Evolutionary conservation across 2,113 vertebrate species (phyloP).

Genomic region (Aphelocoma coerulescens): DNA sequence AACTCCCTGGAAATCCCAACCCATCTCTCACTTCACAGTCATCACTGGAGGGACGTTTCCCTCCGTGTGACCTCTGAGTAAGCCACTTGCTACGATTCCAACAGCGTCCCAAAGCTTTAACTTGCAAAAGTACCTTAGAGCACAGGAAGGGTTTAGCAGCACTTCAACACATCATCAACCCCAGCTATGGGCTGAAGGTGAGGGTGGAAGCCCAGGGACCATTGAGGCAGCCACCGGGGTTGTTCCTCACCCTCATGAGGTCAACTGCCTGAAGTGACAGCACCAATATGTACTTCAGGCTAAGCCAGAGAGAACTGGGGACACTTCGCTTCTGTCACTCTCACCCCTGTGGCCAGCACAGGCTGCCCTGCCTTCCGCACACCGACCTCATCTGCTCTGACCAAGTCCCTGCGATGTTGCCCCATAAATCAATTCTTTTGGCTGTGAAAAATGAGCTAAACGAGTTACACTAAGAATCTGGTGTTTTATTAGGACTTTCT

Average conservation of each 20-base stretch:
- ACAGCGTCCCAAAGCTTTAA: neutral
- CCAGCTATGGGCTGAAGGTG: neutral
- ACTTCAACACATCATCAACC: neutral
- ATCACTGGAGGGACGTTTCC: neutral
- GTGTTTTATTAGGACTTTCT: conserved; percentile 61
- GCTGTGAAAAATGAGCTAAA: conserved; percentile 63
- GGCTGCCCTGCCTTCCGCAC: neutral
- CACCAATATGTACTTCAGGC: accelerated
- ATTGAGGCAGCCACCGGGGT: neutral
- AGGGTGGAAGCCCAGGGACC: neutral
- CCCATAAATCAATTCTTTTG: conserved; percentile 61
- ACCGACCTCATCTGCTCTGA: conserved; percentile 3
- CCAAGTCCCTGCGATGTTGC: neutral
- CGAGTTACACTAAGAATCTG: conserved; percentile 61
- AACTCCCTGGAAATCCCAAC: neutral
- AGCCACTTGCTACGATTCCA: neutral
- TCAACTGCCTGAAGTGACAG: neutral
- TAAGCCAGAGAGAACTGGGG: neutral
- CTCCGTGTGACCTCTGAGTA: neutral
- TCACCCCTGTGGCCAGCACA: neutral
- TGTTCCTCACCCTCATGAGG: neutral
- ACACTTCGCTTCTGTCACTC: neutral
- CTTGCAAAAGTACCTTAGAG: neutral
- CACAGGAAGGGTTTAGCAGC: neutral
- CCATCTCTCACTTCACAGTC: neutral